Evolutionary conservation across 2,888 invertebrate species (phyloP).

Genomic region (Mimumesa dahlbomi): DNA sequence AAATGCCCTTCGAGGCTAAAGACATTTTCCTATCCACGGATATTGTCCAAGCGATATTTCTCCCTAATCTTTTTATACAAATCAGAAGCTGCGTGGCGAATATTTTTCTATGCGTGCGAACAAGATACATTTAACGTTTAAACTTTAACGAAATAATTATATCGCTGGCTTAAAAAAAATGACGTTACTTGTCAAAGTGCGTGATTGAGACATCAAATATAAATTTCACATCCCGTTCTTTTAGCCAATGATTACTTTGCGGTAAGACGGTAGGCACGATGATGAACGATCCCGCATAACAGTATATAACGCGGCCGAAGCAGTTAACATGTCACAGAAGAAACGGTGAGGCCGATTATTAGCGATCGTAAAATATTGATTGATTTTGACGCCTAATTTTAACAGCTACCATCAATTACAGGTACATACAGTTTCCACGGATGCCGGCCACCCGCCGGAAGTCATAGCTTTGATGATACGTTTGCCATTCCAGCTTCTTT

Average conservation of each 20-base stretch:
- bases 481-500: conserved; percentile 6
- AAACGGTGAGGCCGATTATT: conserved; percentile 62
- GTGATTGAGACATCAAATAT: conserved; percentile 54
- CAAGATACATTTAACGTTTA: too few relatives aligned
- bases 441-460: conserved; percentile 40
- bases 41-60: conserved; percentile 33
- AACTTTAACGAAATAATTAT: too few relatives aligned
- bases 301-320: conserved; percentile 37
- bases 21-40: conserved; percentile 49
- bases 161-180: neutral
- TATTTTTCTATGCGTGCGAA: too few relatives aligned
- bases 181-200: neutral
- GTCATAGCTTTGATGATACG: conserved; percentile 29
- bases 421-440: conserved; percentile 39
- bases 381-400: conserved; percentile 67
- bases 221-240: conserved; percentile 41
- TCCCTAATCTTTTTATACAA: too few relatives aligned
- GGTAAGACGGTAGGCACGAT: conserved; percentile 31
- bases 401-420: conserved; percentile 62
- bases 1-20: conserved; percentile 53
- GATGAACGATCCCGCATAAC: conserved; percentile 50
- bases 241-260: conserved; percentile 22
- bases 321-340: conserved; percentile 55
- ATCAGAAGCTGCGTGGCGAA: too few relatives aligned
- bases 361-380: conserved; percentile 72